Percentiles rank a stretch among this genome's conserved stretches.
Evolutionary conservation across 1,140 invertebrate species (phyloP).

Genomic region (Pseudomyrmex cubaensis): DNA sequence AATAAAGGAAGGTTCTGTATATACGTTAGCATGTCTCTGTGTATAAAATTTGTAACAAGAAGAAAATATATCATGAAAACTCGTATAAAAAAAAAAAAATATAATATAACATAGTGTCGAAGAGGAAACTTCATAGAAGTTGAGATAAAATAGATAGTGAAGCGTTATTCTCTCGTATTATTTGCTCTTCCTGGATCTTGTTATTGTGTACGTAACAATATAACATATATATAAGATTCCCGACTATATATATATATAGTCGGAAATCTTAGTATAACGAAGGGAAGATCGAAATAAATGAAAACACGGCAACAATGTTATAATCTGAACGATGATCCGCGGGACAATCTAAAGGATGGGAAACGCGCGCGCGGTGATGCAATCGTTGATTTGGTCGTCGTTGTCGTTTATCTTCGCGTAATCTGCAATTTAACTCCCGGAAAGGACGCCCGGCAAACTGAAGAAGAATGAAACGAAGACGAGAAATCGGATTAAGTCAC

Average conservation of each 20-base stretch:
- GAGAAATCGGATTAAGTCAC: constrained; percentile 62
- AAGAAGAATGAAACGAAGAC: constrained; percentile 51
- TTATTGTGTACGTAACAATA: not conserved
- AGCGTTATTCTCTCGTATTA: not conserved
- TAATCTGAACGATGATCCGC: not conserved
- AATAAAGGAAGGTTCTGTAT: not conserved
- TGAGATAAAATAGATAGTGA: constrained; percentile 1
- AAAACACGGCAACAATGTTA: not conserved
- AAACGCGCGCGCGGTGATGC: constrained; percentile 21
- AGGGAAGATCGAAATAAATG: constrained; percentile 21
- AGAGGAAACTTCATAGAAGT: constrained; percentile 6
- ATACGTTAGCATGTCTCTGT: not conserved
- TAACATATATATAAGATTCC: not conserved
- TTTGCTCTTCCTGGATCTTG: not conserved
- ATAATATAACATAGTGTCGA: not conserved
- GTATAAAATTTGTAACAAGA: not conserved
- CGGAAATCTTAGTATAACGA: constrained; percentile 11
- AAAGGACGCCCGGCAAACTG: constrained; percentile 8
- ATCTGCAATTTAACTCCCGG: constrained; percentile 54
- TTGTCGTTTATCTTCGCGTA: constrained; percentile 38
- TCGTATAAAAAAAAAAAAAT: not conserved
- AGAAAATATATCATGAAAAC: not conserved
- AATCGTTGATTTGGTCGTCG: constrained; percentile 39
- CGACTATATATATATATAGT: not conserved
- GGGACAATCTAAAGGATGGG: constrained; percentile 3